A percentile compares a stretch with the other conserved stretches of the same genome.
Evolutionary conservation across 2,888 invertebrate genomes (phyloP).

Genomic region (Dorcus parallelipipedus): DNA sequence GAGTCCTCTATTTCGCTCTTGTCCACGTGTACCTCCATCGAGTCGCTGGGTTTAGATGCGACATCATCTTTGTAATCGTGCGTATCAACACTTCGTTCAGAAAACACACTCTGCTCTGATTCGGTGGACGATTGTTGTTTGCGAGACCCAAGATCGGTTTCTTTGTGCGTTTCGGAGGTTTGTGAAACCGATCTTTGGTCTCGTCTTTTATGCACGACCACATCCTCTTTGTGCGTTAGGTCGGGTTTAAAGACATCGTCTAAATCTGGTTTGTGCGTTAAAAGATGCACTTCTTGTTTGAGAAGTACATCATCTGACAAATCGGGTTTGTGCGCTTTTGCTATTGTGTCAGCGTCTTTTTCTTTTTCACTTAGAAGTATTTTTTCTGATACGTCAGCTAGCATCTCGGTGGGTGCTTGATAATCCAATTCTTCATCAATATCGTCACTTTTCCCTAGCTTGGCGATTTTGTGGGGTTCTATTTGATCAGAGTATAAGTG

Average conservation of each 20-base stretch:
- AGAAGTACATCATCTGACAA: slow-evolving; percentile 10
- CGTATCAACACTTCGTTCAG: slow-evolving; percentile 26
- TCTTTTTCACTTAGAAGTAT: not conserved
- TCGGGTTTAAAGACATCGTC: not conserved
- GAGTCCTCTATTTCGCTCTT: slow-evolving; percentile 53
- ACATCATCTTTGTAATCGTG: slow-evolving; percentile 23
- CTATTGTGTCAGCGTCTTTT: slow-evolving; percentile 9
- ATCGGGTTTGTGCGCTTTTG: slow-evolving; percentile 16
- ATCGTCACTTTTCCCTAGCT: too few species aligned
- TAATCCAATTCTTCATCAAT: not conserved
- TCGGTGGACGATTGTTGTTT: slow-evolving; percentile 36
- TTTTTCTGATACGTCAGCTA: not conserved
- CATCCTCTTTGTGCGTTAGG: slow-evolving; percentile 21
- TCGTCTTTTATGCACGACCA: slow-evolving; percentile 27
- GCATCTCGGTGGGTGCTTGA: not conserved
- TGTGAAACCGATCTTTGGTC: slow-evolving; percentile 27
- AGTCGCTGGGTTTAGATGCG: slow-evolving; percentile 46
- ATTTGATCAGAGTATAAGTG: not conserved
- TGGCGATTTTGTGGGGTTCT: too few species aligned
- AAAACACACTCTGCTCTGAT: slow-evolving; percentile 40
- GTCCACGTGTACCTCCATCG: slow-evolving; percentile 52
- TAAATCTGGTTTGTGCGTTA: slow-evolving; percentile 29
- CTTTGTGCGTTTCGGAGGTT: slow-evolving; percentile 35
- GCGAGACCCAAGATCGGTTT: slow-evolving; percentile 29
- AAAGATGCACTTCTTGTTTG: slow-evolving; percentile 17